Percentiles rank a stretch among this genome's conserved stretches.
Evolutionary conservation across 2,888 invertebrate genomes (phyloP).

Genomic region (Cephus pulcher): DNA sequence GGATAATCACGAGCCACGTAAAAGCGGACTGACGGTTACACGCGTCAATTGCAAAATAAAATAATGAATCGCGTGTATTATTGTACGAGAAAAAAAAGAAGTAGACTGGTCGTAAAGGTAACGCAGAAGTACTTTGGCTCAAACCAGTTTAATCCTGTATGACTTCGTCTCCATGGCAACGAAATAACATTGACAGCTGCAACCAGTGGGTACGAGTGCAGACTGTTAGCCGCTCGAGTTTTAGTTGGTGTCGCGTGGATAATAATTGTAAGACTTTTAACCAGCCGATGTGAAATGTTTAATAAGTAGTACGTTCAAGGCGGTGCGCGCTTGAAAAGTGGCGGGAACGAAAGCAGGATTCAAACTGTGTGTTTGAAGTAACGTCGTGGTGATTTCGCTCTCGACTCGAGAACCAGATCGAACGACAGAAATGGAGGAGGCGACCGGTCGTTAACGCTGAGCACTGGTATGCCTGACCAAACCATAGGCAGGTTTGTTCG

Average conservation of each 20-base stretch:
- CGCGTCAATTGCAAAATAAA: not conserved
- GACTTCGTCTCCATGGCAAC: not conserved
- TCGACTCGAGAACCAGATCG: not conserved
- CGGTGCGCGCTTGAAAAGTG: not conserved
- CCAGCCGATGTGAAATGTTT: too few relatives aligned
- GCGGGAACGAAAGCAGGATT: too few relatives aligned
- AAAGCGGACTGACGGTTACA: not conserved
- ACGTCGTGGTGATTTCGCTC: not conserved
- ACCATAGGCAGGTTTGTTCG: not conserved
- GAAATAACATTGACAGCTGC: not conserved
- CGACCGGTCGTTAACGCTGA: not conserved
- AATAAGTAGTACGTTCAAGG: not conserved
- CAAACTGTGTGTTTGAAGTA: not conserved
- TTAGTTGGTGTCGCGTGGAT: too few relatives aligned
- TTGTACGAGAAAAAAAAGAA: not conserved
- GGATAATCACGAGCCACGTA: not conserved
- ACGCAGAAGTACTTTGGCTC: not conserved
- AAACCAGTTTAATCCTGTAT: not conserved
- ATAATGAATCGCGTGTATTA: not conserved
- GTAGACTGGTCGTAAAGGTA: not conserved
- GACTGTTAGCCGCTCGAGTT: too few relatives aligned
- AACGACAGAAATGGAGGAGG: not conserved
- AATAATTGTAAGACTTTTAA: too few relatives aligned
- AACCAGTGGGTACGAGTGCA: not conserved
- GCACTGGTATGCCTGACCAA: not conserved